A percentile compares a stretch with the other conserved stretches of the same genome.
phyloP scores from a whole-genome alignment of 2,888 invertebrate genomes.

The Chirona hameri region DNA sequence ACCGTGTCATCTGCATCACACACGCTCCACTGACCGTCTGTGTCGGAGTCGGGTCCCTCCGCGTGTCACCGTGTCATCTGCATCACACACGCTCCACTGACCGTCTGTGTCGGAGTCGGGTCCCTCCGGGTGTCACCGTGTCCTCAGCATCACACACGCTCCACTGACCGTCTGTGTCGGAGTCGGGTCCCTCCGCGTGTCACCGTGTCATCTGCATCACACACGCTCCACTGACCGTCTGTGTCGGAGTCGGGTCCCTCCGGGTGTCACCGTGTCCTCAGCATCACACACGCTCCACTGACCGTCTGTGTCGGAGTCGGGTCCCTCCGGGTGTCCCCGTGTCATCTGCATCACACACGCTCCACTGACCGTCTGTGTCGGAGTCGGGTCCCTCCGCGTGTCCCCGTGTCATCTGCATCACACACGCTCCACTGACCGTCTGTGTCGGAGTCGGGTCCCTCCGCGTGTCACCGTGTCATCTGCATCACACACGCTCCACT shows the following conservation, averaged over 20 bases:
- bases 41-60: slow-evolving; percentile 52
- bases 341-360: neutral
- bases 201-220: slow-evolving; percentile 62
- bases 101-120: slow-evolving; percentile 46
- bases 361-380: slow-evolving; percentile 41
- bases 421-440: slow-evolving; percentile 31
- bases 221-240: slow-evolving; percentile 31
- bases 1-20: slow-evolving; percentile 61
- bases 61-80: slow-evolving; percentile 87
- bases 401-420: too few species aligned
- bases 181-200: slow-evolving; percentile 62
- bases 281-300: neutral
- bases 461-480: slow-evolving; percentile 82
- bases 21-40: slow-evolving; percentile 39
- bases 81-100: neutral
- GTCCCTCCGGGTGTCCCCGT: slow-evolving; percentile 70
- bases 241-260: slow-evolving; percentile 53
- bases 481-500: neutral
- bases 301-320: slow-evolving; percentile 45
- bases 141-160: neutral
- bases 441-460: slow-evolving; percentile 51
- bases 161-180: slow-evolving; percentile 43
- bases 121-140: slow-evolving; percentile 75
- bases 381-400: slow-evolving; percentile 63
- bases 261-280: slow-evolving; percentile 83